These are phyloP conservation scores for Cherax destructor DNA, from an alignment of 1,140 invertebrate species.

Conservation along the genomic window DNA sequence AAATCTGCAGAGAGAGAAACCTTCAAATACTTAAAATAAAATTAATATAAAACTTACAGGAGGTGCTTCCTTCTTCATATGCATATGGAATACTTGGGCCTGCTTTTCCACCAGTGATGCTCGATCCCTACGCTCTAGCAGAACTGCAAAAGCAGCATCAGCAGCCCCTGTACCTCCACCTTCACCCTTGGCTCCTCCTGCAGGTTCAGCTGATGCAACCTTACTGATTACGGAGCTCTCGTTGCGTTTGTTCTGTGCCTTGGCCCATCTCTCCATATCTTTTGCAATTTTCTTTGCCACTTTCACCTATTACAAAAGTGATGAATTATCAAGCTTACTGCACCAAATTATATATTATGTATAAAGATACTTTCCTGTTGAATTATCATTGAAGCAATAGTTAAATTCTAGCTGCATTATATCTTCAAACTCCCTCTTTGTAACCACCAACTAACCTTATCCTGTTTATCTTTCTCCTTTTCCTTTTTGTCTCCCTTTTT, in stretches of 20 bases:
- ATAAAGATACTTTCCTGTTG: background rate
- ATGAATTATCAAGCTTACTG: too few species aligned
- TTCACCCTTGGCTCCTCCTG: constrained; percentile 42
- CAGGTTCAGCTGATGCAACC: constrained; percentile 73
- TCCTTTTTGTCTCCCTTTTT: constrained; percentile 72
- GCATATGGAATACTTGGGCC: constrained; percentile 69
- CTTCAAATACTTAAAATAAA: background rate
- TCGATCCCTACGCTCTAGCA: constrained; percentile 64
- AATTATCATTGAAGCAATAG: background rate
- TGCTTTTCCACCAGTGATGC: constrained; percentile 57
- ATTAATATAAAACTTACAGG: constrained; percentile 26
- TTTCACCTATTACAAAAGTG: constrained; percentile 84
- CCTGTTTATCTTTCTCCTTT: constrained; percentile 74
- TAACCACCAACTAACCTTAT: constrained; percentile 48
- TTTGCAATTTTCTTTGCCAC: constrained; percentile 99
- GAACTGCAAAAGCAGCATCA: constrained; percentile 71
- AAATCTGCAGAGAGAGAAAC: background rate
- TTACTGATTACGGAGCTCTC: constrained; percentile 85
- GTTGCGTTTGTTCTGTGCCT: constrained; percentile 97
- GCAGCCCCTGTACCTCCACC: constrained; percentile 71
- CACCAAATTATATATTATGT: background rate
- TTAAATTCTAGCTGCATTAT: background rate
- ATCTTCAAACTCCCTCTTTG: background rate
- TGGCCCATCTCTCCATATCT: constrained; percentile 97
- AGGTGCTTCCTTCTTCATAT: constrained; percentile 68